Conservation (phyloP, 2,888 invertebrate genomes). For the Marasmarcha lunaedactyla region DNA sequence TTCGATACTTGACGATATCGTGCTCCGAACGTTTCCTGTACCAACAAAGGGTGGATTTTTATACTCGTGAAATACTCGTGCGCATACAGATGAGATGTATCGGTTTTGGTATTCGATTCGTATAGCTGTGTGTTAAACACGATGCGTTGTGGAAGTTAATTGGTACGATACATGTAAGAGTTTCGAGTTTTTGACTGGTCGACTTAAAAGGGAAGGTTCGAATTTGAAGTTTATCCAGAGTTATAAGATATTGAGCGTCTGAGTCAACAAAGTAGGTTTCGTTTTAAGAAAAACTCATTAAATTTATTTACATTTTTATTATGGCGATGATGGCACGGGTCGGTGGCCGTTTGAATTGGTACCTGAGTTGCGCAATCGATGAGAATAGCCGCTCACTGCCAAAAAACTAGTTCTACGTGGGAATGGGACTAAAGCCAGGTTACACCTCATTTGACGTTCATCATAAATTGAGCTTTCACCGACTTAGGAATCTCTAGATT, state of each 20-base stretch:
- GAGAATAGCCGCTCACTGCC: constrained; percentile 48
- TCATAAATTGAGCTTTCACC: constrained; percentile 10
- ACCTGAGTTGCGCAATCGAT: constrained; percentile 51
- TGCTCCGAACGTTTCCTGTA: constrained; percentile 59
- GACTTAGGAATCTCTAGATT: too few relatives aligned
- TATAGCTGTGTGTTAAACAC: constrained; percentile 29
- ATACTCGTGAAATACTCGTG: constrained; percentile 31
- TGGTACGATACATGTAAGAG: constrained; percentile 26
- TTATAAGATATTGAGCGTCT: neutral
- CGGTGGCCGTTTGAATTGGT: constrained; percentile 43
- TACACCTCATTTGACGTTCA: constrained; percentile 11
- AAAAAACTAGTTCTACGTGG: constrained; percentile 56
- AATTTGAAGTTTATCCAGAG: neutral
- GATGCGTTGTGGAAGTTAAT: constrained; percentile 51
- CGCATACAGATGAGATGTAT: constrained; percentile 51
- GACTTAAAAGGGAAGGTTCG: constrained; percentile 1
- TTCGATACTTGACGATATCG: too few relatives aligned
- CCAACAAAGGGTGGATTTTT: constrained; percentile 63
- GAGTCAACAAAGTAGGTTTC: constrained; percentile 14
- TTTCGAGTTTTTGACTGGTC: constrained; percentile 1
- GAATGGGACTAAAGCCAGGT: constrained; percentile 31
- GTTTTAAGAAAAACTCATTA: constrained; percentile 37
- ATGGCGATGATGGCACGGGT: constrained; percentile 39
- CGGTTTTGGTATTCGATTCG: constrained; percentile 43
- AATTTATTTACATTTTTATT: constrained; percentile 55